Conservation (phyloP, 1,140 invertebrate genomes). For the Heliconius congener region DNA sequence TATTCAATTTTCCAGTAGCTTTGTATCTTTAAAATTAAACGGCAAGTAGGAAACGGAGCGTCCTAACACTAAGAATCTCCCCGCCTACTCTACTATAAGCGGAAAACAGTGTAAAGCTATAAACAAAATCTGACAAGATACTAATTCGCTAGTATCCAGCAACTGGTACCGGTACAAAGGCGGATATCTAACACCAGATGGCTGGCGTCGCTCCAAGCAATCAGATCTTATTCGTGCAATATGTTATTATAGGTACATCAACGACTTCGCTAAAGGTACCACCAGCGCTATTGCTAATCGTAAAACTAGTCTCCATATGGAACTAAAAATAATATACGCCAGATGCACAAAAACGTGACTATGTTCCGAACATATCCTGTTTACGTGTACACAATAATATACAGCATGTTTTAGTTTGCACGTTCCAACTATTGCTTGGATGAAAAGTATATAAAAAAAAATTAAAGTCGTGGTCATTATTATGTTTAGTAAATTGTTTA, state of each 20-base stretch:
- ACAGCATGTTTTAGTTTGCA: neutral
- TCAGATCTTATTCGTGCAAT: slow-evolving; percentile 29
- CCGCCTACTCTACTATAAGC: too few species aligned
- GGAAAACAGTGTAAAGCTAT: neutral
- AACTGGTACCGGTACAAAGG: neutral
- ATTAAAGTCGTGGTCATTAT: too few species aligned
- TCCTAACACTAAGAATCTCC: too few species aligned
- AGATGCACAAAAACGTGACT: slow-evolving; percentile 3
- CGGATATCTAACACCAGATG: slow-evolving; percentile 20
- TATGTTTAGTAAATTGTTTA: too few species aligned
- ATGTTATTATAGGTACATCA: slow-evolving; percentile 36
- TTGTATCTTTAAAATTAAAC: too few species aligned
- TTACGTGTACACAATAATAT: neutral
- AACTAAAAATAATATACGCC: slow-evolving; percentile 23
- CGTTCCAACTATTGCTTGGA: neutral
- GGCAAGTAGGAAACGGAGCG: too few species aligned
- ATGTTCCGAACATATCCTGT: slow-evolving; percentile 4
- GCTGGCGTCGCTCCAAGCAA: slow-evolving; percentile 29
- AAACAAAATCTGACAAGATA: neutral
- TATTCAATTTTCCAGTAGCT: too few species aligned
- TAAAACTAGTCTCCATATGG: slow-evolving; percentile 31
- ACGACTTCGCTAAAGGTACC: slow-evolving; percentile 20
- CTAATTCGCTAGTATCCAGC: neutral
- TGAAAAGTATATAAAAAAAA: too few species aligned
- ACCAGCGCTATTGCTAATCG: slow-evolving; percentile 16